Conservation (phyloP, 2,888 invertebrate genomes). For the Polylopha cassiicola region DNA sequence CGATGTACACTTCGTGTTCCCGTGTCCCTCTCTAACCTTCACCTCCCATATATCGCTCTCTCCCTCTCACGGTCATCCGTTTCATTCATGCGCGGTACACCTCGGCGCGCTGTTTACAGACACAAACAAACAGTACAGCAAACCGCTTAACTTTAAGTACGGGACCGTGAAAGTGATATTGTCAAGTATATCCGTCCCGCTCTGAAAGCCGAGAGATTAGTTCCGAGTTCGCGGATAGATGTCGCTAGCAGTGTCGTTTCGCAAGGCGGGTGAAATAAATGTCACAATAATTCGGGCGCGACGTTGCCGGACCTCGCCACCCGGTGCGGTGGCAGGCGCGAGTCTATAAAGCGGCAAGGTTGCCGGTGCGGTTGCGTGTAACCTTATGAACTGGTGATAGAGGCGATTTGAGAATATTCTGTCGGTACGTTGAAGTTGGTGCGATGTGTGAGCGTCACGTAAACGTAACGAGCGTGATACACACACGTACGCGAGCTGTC, state of each 20-base stretch:
- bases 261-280: slow-evolving; percentile 54
- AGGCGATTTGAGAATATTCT: slow-evolving; percentile 44
- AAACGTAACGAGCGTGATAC: slow-evolving; percentile 71
- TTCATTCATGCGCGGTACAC: slow-evolving; percentile 77
- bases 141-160: slow-evolving; percentile 77
- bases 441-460: slow-evolving; percentile 68
- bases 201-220: slow-evolving; percentile 59
- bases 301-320: slow-evolving; percentile 76
- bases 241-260: slow-evolving; percentile 61
- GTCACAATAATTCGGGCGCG: slow-evolving; percentile 73
- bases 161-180: slow-evolving; percentile 77
- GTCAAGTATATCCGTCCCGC: slow-evolving; percentile 68
- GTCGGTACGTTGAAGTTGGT: slow-evolving; percentile 45
- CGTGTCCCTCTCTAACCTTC: slow-evolving; percentile 55
- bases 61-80: slow-evolving; percentile 63
- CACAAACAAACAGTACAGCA: slow-evolving; percentile 77
- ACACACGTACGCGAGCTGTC: slow-evolving; percentile 70
- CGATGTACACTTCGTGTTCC: slow-evolving; percentile 73
- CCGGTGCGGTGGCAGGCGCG: slow-evolving; percentile 63
- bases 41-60: slow-evolving; percentile 50
- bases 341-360: slow-evolving; percentile 55
- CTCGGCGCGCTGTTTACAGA: slow-evolving; percentile 76
- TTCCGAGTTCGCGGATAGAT: slow-evolving; percentile 55
- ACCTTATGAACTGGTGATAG: slow-evolving; percentile 36
- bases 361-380: slow-evolving; percentile 36